A percentile compares a stretch with the other conserved stretches of the same genome.
phyloP scores from a whole-genome alignment of 2,888 invertebrate genomes.

The Brachyptera putata region DNA sequence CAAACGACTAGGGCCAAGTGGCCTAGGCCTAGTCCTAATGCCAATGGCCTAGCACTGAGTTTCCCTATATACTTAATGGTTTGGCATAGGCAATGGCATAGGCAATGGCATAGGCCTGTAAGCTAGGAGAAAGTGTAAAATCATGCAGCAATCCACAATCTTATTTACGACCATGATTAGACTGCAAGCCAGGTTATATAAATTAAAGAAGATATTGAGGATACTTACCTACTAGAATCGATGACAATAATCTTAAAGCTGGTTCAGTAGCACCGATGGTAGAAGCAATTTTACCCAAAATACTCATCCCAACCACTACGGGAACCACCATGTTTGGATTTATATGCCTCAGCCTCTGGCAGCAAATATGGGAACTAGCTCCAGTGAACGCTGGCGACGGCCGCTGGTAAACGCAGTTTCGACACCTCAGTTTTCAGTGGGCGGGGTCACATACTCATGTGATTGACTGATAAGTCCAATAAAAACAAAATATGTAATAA shows the following conservation, averaged over 20 bases:
- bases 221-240: slow-evolving; percentile 57
- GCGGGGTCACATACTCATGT: no score
- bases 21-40: background rate
- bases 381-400: no score
- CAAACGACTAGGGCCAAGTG: no score
- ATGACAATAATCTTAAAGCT: slow-evolving; percentile 60
- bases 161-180: no score
- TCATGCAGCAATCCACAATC: no score
- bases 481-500: no score
- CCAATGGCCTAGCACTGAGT: background rate
- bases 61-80: no score
- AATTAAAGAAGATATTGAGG: slow-evolving; percentile 1
- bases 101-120: background rate
- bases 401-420: no score
- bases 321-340: slow-evolving; percentile 22
- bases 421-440: no score
- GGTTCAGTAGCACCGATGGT: slow-evolving; percentile 58
- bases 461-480: no score
- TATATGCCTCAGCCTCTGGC: background rate
- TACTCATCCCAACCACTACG: background rate
- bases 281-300: slow-evolving; percentile 43
- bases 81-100: background rate
- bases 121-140: no score
- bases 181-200: no score
- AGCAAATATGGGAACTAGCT: background rate